Percentiles rank a stretch among this genome's conserved stretches.
Evolutionary conservation across 2,113 vertebrate species (phyloP).

Genomic region (Peromyscus maniculatus): DNA sequence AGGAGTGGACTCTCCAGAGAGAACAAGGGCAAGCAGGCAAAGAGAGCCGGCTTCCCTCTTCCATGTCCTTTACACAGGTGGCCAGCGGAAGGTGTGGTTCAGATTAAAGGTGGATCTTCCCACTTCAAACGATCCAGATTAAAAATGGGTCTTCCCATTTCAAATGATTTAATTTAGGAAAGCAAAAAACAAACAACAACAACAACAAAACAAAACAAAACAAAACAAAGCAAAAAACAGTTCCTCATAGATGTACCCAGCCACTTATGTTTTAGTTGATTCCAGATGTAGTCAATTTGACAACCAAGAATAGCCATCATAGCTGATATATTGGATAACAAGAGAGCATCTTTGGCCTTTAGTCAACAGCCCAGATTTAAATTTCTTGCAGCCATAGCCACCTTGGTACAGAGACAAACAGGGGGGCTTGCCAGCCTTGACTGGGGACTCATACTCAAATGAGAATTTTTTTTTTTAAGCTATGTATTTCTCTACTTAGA

Average conservation of each 20-base stretch:
- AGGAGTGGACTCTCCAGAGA: not conserved
- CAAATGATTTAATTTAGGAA: not conserved
- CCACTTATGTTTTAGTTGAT: not conserved
- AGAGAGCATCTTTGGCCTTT: not conserved
- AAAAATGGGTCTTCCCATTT: not conserved
- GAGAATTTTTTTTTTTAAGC: not conserved
- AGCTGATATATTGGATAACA: not conserved
- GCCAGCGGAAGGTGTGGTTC: not conserved
- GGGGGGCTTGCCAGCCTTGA: not conserved
- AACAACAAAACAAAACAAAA: too few species aligned
- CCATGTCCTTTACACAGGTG: not conserved
- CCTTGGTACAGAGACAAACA: not conserved
- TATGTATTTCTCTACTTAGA: not conserved
- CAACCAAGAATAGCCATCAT: not conserved
- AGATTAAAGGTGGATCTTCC: not conserved
- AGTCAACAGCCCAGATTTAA: not conserved
- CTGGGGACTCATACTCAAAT: not conserved
- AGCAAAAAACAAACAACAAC: too few species aligned
- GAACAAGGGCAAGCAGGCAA: not conserved
- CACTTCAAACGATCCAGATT: not conserved
- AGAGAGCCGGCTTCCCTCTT: not conserved
- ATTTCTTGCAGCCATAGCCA: not conserved
- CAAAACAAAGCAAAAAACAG: too few species aligned
- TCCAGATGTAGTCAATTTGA: not conserved
- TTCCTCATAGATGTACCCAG: not conserved